phyloP scores from a whole-genome alignment of 2,113 vertebrate genomes.

The Nipponia nippon region DNA sequence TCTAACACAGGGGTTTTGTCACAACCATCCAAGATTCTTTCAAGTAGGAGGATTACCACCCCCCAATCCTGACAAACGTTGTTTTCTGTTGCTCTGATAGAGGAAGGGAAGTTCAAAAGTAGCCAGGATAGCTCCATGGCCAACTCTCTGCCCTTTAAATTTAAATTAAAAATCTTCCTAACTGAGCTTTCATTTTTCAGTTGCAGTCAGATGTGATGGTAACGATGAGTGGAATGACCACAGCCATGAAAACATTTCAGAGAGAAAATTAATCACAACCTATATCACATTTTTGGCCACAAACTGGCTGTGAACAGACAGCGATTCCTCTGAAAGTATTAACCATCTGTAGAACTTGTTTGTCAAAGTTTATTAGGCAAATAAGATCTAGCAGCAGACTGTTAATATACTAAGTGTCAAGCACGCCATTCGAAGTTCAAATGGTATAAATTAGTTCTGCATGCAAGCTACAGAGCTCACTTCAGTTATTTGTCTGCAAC shows the following conservation, averaged over 20 bases:
- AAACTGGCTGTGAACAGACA: neutral
- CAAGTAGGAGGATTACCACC: neutral
- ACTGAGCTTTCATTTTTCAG: neutral
- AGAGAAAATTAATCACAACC: neutral
- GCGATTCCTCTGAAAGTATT: neutral
- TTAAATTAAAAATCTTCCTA: neutral
- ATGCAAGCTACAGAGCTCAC: neutral
- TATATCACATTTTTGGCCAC: neutral
- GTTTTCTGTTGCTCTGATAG: neutral
- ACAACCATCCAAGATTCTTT: neutral
- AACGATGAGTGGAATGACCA: neutral
- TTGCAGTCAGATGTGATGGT: neutral
- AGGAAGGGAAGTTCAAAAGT: neutral
- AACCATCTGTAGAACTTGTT: neutral
- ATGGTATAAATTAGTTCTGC: neutral
- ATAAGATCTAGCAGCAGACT: neutral
- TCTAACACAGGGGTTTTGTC: neutral
- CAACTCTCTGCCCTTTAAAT: neutral
- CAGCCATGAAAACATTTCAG: neutral
- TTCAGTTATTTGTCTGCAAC: neutral
- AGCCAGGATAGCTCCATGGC: neutral
- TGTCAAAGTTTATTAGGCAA: neutral
- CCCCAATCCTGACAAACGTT: neutral
- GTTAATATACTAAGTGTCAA: neutral
- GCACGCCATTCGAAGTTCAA: fast-evolving